These are phyloP conservation scores for Cryptoleucopteryx plumbea DNA, from an alignment of 2,113 vertebrate genomes.

Conservation along the genomic window DNA sequence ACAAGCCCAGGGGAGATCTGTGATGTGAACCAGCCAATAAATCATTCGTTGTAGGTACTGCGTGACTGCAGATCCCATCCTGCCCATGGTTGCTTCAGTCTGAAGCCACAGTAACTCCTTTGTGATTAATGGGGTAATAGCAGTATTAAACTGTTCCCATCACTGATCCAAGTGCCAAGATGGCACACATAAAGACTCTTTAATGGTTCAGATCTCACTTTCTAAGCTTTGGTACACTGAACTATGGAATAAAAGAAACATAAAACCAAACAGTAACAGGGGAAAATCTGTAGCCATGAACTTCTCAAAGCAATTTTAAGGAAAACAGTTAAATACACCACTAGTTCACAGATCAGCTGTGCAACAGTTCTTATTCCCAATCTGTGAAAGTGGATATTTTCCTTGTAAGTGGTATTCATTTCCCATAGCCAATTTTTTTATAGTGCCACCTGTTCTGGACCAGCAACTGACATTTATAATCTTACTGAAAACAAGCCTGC, in stretches of 20 bases:
- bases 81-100: not conserved
- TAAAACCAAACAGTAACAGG: not conserved
- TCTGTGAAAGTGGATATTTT: constrained; percentile 18
- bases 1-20: not conserved
- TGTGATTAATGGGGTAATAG: not conserved
- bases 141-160: not conserved
- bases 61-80: not conserved
- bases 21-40: not conserved
- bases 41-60: not conserved
- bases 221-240: not conserved
- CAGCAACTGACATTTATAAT: not conserved
- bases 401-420: not conserved
- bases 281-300: not conserved
- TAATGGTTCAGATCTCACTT: not conserved
- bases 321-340: constrained; percentile 35
- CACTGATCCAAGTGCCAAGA: not conserved
- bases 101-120: not conserved
- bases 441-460: constrained; percentile 50
- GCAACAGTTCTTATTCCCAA: not conserved
- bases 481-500: not conserved
- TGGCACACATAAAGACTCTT: not conserved
- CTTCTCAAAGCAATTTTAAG: constrained; percentile 12
- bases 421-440: constrained; percentile 30
- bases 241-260: constrained; percentile 2
- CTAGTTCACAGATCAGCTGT: constrained; percentile 26